Base-by-base conservation (phyloP, 1,140 invertebrate genomes). In the Coelopa frigida region DNA sequence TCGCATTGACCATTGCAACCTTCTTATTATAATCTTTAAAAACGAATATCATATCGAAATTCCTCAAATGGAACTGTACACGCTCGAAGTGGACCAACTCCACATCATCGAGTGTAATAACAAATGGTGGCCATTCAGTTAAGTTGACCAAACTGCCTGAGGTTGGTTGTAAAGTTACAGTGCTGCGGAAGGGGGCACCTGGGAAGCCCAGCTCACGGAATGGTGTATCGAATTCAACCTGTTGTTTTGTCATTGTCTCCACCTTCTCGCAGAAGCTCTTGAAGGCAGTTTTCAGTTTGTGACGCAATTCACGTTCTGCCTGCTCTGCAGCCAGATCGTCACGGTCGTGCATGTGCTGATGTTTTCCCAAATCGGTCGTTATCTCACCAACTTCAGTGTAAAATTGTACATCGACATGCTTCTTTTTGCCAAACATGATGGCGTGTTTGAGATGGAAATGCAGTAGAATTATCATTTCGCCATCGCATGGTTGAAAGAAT, bases 331-430 rank as follows among this genome's bases (percentile, higher is more conserved):
- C 93, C 35, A 99, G 75, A 79, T 99, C 97, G 73, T 99, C 97
- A 35, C 95, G 77, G 72, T 99, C 97, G 62, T 99, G 94, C 94
- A 98, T 98, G 68, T 98, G 94, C 65, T 98, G 94, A 73, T 98
- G 94, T 72, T 99, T 99, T 31, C 95, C 96, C 46, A 99, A 75
- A 81, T 99, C 97, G 2, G 97, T 99, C 0, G 94, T 98, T 32
- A 99, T 97, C 75, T 99, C 97, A 59, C 97, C 97, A 41, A 99
- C 97, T 75, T 99, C 97, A 1, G 96, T 99, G 70, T 98, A 99
- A 74, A 99, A 99, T 67, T 99, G 95, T 4, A 99, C 94, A 73
- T 99, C 96, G 5, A 92, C 80, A 61, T 99, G 95, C 66, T 99
- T 99, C 75, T 98, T 98, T 72, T 99, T 99, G 49, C 94, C 94